Conservation (phyloP, 2,797 vertebrate species). For the Adelosebastes latens region DNA sequence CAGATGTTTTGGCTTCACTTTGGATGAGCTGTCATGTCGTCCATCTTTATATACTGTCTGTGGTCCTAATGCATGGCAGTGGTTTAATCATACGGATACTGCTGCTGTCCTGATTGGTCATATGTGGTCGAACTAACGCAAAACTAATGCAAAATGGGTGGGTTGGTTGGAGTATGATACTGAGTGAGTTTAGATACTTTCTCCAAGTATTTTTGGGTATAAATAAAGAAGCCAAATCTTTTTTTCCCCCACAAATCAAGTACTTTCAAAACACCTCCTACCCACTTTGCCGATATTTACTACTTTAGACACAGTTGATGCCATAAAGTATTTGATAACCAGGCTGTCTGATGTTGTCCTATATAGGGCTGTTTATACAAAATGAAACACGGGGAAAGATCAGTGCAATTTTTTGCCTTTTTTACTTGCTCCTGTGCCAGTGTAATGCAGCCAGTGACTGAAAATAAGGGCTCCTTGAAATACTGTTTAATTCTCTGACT, state of each 20-base stretch:
- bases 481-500: neutral
- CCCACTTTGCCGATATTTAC: neutral
- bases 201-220: neutral
- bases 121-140: neutral
- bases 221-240: neutral
- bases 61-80: constrained; percentile 10
- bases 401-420: neutral
- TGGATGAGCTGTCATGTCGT: neutral
- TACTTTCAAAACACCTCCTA: neutral
- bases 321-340: constrained; percentile 4
- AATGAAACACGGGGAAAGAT: neutral
- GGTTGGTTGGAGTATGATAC: neutral
- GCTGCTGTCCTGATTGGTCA: neutral
- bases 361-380: neutral
- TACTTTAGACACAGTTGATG: neutral
- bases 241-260: neutral
- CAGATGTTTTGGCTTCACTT: neutral
- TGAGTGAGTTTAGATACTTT: constrained; percentile 10
- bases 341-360: neutral
- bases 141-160: no score
- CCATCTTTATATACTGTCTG: neutral
- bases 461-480: neutral
- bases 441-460: neutral
- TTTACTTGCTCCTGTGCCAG: neutral
- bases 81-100: neutral